phyloP scores from a whole-genome alignment of 2,797 vertebrate genomes.

The Phrynocephalus guinanensis region DNA sequence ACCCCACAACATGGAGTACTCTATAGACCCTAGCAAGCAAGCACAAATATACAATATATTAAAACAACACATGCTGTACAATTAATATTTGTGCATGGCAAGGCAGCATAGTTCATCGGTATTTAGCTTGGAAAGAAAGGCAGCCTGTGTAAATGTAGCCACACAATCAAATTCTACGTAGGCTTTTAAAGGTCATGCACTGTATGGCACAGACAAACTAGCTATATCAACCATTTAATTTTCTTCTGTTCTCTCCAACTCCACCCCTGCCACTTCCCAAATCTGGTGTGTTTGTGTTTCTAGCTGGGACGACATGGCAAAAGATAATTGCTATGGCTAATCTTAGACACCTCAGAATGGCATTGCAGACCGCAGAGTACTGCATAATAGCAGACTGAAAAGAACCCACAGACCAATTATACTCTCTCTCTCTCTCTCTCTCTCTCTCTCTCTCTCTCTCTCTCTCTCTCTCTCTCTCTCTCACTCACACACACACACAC shows the following conservation, averaged over 20 bases:
- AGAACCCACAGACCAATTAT: background rate
- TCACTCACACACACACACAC: no score
- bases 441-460: no score
- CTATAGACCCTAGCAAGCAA: no score
- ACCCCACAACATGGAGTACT: background rate
- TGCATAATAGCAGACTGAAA: background rate
- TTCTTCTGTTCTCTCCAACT: background rate
- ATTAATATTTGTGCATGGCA: background rate
- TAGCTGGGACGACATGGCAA: background rate
- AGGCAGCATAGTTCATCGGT: background rate
- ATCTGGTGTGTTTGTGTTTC: background rate
- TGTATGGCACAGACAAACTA: background rate
- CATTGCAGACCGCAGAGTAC: background rate
- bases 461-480: no score
- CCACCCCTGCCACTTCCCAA: background rate
- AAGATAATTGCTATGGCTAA: slow-evolving; percentile 25
- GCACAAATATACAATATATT: no score
- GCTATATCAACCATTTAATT: background rate
- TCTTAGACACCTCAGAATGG: background rate
- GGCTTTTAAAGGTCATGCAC: slow-evolving; percentile 18
- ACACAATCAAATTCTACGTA: background rate
- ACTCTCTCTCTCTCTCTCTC: no score
- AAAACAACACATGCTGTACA: background rate
- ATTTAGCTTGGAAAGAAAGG: background rate
- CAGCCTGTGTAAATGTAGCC: background rate